Conservation (phyloP, 2,113 vertebrate species). For the Taurulus bubalis region DNA sequence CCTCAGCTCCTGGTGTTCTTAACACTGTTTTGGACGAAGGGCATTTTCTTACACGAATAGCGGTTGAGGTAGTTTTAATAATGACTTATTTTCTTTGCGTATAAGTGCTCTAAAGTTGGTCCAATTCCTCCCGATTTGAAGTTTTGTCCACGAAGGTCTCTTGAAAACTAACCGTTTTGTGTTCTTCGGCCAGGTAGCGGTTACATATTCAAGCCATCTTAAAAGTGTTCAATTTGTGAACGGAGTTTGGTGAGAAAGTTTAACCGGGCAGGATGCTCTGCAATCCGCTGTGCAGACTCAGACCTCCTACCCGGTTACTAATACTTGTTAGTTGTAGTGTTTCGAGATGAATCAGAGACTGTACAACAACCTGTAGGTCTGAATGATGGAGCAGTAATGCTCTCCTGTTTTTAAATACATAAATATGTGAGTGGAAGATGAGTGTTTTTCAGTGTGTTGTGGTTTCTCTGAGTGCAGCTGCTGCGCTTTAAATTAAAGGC, state of each 20-base stretch:
- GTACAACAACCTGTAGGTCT: conserved; percentile 23
- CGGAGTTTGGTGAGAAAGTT: not conserved
- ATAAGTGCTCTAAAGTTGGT: not conserved
- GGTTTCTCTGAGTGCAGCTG: not conserved
- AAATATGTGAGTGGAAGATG: not conserved
- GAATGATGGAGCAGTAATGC: not conserved
- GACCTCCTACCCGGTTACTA: not conserved
- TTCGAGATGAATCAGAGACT: conserved; percentile 1
- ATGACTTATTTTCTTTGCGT: not conserved
- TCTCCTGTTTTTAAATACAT: too few species aligned
- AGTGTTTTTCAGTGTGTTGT: not conserved
- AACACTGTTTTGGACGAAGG: not conserved
- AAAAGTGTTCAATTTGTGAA: not conserved
- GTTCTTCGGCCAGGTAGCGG: fast-evolving
- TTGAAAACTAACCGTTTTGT: fast-evolving
- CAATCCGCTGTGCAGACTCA: not conserved
- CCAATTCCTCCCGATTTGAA: not conserved
- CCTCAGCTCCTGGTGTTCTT: not conserved
- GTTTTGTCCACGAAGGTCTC: not conserved
- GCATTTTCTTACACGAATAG: too few species aligned
- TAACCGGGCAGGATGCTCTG: not conserved
- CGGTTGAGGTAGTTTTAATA: not conserved
- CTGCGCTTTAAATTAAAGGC: conserved; percentile 44
- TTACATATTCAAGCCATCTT: fast-evolving
- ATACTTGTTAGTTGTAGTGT: not conserved